phyloP scores from a whole-genome alignment of 2,888 invertebrate species.

The Troides aeacus region DNA sequence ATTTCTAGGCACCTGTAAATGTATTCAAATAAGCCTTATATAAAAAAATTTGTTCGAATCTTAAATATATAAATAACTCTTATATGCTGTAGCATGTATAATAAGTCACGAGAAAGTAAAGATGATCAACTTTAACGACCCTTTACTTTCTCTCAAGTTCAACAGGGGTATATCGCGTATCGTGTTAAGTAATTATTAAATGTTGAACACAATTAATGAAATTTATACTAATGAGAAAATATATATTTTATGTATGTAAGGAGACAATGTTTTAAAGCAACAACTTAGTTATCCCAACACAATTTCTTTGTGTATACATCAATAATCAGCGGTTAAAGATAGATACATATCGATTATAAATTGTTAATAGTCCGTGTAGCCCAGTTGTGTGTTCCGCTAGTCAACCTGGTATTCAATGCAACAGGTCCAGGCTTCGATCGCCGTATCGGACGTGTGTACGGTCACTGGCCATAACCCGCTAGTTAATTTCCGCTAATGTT shows the following conservation, averaged over 20 bases:
- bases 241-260: too few relatives aligned
- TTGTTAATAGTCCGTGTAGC: conserved; percentile 39
- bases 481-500: conserved; percentile 35
- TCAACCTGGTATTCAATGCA: conserved; percentile 59
- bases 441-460: conserved; percentile 45
- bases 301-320: conserved; percentile 18
- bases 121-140: conserved; percentile 45
- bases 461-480: conserved; percentile 35
- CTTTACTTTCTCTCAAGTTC: conserved; percentile 66
- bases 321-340: background rate
- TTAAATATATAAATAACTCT: too few relatives aligned
- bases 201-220: too few relatives aligned
- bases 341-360: conserved; percentile 12
- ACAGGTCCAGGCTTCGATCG: conserved; percentile 42
- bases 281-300: background rate
- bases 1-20: too few relatives aligned
- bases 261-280: too few relatives aligned
- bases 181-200: too few relatives aligned
- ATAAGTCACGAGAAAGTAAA: conserved; percentile 62
- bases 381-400: conserved; percentile 65
- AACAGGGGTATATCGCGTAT: background rate
- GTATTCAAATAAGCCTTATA: too few relatives aligned
- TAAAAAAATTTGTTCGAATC: too few relatives aligned
- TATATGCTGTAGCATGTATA: too few relatives aligned
- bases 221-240: too few relatives aligned